Percentiles rank a stretch among this genome's conserved stretches.
phyloP scores from a whole-genome alignment of 2,888 invertebrate genomes.

The Melanophora roralis region DNA sequence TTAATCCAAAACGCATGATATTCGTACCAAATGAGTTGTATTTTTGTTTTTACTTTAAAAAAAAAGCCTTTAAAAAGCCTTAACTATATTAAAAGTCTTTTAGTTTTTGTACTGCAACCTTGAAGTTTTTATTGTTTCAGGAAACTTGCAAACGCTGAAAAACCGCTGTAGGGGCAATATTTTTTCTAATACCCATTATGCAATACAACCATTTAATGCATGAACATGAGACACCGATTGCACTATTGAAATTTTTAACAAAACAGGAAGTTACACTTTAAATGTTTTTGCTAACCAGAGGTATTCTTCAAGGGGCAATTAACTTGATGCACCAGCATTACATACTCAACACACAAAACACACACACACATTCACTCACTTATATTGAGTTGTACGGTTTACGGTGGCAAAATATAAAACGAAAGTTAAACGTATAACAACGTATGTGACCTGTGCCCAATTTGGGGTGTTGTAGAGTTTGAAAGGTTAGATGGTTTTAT shows the following conservation, averaged over 20 bases:
- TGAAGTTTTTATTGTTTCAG: too few relatives aligned
- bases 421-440: conserved; percentile 47
- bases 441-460: conserved; percentile 65
- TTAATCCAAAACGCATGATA: too few relatives aligned
- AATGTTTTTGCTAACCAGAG: conserved; percentile 65
- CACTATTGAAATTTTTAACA: conserved; percentile 35
- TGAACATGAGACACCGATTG: conserved; percentile 41
- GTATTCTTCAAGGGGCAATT: conserved; percentile 75
- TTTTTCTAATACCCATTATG: background rate
- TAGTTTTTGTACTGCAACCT: too few relatives aligned
- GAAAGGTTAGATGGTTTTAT: conserved; percentile 59
- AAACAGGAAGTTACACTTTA: conserved; percentile 66
- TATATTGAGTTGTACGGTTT: conserved; percentile 26
- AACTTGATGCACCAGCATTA: conserved; percentile 63
- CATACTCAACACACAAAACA: background rate
- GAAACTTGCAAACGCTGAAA: too few relatives aligned
- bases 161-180: conserved; percentile 6
- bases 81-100: too few relatives aligned
- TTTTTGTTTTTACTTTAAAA: too few relatives aligned
- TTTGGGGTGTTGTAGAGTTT: conserved; percentile 58
- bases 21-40: too few relatives aligned
- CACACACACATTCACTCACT: background rate
- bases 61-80: too few relatives aligned
- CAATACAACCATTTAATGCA: background rate
- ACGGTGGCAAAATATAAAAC: conserved; percentile 45